phyloP scores from a whole-genome alignment of 2,888 invertebrate species.

The Cataglyphis albicans region DNA sequence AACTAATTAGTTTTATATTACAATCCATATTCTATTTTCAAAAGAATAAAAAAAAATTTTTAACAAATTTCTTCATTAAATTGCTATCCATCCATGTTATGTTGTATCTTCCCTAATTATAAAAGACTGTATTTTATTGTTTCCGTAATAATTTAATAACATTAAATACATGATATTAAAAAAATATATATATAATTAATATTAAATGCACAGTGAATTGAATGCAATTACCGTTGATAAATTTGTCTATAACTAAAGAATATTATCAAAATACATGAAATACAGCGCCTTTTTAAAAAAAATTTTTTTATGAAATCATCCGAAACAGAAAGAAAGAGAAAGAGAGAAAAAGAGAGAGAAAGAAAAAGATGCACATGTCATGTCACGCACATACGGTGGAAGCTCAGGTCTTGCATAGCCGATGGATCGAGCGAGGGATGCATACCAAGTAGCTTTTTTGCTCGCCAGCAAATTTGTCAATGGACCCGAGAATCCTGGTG shows the following conservation, averaged over 20 bases:
- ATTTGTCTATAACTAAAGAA: not conserved
- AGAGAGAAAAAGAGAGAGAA: not conserved
- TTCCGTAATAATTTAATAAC: not conserved
- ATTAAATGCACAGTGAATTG: not conserved
- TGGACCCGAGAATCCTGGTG: conserved; percentile 71
- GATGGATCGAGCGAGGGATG: conserved; percentile 78
- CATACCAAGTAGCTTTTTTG: conserved; percentile 79
- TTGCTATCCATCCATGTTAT: too few relatives aligned
- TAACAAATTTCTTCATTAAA: not conserved
- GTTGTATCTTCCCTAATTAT: not conserved
- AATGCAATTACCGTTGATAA: not conserved
- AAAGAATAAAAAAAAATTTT: not conserved
- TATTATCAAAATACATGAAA: not conserved
- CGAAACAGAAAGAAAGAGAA: conserved; percentile 14
- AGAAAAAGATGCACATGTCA: conserved; percentile 58
- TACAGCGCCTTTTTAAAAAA: not conserved
- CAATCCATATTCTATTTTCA: not conserved
- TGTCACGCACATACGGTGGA: conserved; percentile 63
- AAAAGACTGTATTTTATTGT: not conserved
- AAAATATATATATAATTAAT: not conserved
- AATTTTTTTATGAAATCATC: not conserved
- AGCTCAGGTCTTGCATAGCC: conserved; percentile 66
- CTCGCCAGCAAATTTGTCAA: conserved; percentile 79
- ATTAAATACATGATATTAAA: not conserved
- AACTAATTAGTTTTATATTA: not conserved